A percentile compares a stretch with the other conserved stretches of the same genome.
These are phyloP conservation scores for Temnopleurus reevesii DNA, from an alignment of 53 echinoderm and acorn worm genomes.

Conservation along the genomic window DNA sequence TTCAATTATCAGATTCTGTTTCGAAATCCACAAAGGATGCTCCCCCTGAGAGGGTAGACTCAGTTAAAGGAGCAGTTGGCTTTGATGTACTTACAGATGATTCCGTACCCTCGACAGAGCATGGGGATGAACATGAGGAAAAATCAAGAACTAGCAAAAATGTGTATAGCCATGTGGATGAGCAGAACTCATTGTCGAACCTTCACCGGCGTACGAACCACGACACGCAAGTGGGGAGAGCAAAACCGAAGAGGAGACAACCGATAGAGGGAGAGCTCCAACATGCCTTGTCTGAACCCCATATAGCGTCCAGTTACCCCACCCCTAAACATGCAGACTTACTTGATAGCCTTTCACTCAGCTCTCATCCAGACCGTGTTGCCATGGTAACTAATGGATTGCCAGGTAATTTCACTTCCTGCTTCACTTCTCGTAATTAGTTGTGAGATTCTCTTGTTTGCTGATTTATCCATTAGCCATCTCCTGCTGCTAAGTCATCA, in stretches of 20 bases:
- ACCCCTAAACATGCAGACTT: slow-evolving; percentile 7
- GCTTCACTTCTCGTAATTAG: not conserved
- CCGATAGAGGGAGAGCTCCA: not conserved
- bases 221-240: slow-evolving; percentile 39
- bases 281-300: slow-evolving; percentile 40
- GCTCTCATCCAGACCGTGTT: not conserved
- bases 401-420: not conserved
- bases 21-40: not conserved
- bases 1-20: not conserved
- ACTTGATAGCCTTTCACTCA: slow-evolving; percentile 9
- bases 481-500: not conserved
- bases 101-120: slow-evolving; percentile 19
- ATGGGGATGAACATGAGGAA: not conserved
- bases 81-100: slow-evolving; percentile 6
- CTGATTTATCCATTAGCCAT: not conserved
- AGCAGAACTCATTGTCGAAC: not conserved
- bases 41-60: no score
- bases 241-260: not conserved
- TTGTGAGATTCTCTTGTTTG: not conserved
- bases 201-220: slow-evolving; percentile 44
- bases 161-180: not conserved
- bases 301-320: slow-evolving; percentile 10
- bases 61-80: slow-evolving; percentile 9
- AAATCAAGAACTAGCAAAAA: not conserved
- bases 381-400: not conserved